Conservation (phyloP, 2,888 invertebrate species). For the Parelbella ahira region DNA sequence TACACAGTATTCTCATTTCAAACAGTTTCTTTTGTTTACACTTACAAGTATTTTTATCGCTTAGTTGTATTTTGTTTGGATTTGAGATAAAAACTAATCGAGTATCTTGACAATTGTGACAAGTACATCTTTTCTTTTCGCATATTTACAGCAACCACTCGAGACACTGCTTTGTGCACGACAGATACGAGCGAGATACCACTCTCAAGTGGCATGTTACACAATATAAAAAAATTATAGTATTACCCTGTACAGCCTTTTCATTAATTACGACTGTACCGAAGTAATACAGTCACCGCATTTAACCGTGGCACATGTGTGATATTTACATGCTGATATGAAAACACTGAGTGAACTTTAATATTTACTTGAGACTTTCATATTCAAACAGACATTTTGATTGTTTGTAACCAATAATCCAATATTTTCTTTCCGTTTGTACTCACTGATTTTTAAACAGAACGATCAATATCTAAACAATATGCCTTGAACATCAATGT, state of each 20-base stretch:
- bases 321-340: neutral
- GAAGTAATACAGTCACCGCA: constrained; percentile 4
- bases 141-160: constrained; percentile 7
- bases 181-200: constrained; percentile 4
- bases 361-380: too few species aligned
- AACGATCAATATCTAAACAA: too few species aligned
- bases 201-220: constrained; percentile 6
- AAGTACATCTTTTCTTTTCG: constrained; percentile 8
- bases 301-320: constrained; percentile 4
- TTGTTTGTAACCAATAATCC: too few species aligned
- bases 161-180: constrained; percentile 15
- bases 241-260: neutral
- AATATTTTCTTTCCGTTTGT: too few species aligned
- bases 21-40: constrained; percentile 22
- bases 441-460: too few species aligned
- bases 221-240: constrained; percentile 1
- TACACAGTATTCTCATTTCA: constrained; percentile 16
- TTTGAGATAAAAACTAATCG: constrained; percentile 20
- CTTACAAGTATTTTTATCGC: constrained; percentile 17
- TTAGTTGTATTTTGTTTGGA: constrained; percentile 17
- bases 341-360: neutral
- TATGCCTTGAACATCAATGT: too few species aligned
- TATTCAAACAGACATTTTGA: too few species aligned
- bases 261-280: constrained; percentile 1
- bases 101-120: constrained; percentile 20